These are phyloP conservation scores for Polydrusus tereticollis DNA, from an alignment of 2,888 invertebrate species.

Conservation along the genomic window DNA sequence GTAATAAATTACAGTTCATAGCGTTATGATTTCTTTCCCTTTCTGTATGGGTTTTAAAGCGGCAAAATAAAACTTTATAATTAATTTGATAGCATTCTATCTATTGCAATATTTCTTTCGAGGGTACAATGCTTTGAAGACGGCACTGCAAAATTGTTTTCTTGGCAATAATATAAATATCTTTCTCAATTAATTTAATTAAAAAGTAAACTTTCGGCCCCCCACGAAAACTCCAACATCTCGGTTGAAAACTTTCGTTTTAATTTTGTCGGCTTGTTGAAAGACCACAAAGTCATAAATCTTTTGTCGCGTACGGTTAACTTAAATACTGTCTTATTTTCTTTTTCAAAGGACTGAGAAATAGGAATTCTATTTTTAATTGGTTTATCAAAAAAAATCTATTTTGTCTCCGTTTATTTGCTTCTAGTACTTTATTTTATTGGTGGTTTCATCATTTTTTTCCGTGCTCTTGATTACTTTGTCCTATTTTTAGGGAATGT, in stretches of 20 bases:
- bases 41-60: background rate
- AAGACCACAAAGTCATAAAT: slow-evolving; percentile 28
- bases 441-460: too few relatives aligned
- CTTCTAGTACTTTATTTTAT: too few relatives aligned
- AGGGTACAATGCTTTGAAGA: background rate
- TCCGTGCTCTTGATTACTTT: too few relatives aligned
- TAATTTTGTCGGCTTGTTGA: slow-evolving; percentile 22
- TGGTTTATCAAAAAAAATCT: slow-evolving; percentile 9
- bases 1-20: background rate
- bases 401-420: background rate
- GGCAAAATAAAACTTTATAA: background rate
- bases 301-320: slow-evolving; percentile 19
- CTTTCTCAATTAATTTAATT: slow-evolving; percentile 27
- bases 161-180: slow-evolving; percentile 25
- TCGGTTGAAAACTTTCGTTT: slow-evolving; percentile 25
- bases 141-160: slow-evolving; percentile 17
- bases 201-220: slow-evolving; percentile 23
- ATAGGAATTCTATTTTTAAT: slow-evolving; percentile 24
- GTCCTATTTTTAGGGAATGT: too few relatives aligned
- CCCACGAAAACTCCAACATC: slow-evolving; percentile 9
- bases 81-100: background rate
- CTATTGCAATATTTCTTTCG: background rate
- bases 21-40: background rate
- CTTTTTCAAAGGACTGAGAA: slow-evolving; percentile 14
- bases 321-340: slow-evolving; percentile 16